Conservation (phyloP, 2,888 invertebrate species). For the Autographa gamma region DNA sequence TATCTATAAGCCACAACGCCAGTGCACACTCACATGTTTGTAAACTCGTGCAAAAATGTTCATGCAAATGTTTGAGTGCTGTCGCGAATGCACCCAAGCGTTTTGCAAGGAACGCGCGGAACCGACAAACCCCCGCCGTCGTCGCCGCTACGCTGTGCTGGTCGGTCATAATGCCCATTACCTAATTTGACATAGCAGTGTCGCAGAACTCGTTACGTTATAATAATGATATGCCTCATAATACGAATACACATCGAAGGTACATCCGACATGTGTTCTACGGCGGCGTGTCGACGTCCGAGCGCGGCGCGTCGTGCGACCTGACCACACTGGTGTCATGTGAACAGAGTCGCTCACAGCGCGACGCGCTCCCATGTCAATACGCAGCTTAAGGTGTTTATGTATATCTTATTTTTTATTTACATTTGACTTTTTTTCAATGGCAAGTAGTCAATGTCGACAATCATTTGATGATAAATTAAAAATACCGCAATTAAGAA, state of each 20-base stretch:
- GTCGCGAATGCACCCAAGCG: slow-evolving; percentile 8
- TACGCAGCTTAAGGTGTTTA: not conserved
- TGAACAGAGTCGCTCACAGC: too few relatives aligned
- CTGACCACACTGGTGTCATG: too few relatives aligned
- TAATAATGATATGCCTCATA: slow-evolving; percentile 30
- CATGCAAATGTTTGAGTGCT: slow-evolving; percentile 10
- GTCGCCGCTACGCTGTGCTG: slow-evolving; percentile 22
- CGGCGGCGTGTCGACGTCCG: not conserved
- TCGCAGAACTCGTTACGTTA: slow-evolving; percentile 12
- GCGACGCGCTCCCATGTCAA: too few relatives aligned
- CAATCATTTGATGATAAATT: slow-evolving; percentile 31
- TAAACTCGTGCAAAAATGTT: slow-evolving; percentile 26
- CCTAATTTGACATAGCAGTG: slow-evolving; percentile 21
- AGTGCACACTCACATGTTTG: slow-evolving; percentile 26
- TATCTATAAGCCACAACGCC: slow-evolving; percentile 51
- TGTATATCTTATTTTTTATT: slow-evolving; percentile 11
- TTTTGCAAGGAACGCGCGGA: slow-evolving; percentile 12
- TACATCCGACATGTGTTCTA: slow-evolving; percentile 30
- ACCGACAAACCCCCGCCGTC: slow-evolving; percentile 46
- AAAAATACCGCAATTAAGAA: slow-evolving; percentile 2
- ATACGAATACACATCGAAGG: slow-evolving; percentile 10
- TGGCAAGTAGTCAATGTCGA: slow-evolving; percentile 51
- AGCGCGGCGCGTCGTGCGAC: too few relatives aligned
- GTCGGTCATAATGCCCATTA: slow-evolving; percentile 29
- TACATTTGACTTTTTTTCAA: slow-evolving; percentile 36